phyloP scores from a whole-genome alignment of 2,113 vertebrate genomes.

The Clarias gariepinus region DNA sequence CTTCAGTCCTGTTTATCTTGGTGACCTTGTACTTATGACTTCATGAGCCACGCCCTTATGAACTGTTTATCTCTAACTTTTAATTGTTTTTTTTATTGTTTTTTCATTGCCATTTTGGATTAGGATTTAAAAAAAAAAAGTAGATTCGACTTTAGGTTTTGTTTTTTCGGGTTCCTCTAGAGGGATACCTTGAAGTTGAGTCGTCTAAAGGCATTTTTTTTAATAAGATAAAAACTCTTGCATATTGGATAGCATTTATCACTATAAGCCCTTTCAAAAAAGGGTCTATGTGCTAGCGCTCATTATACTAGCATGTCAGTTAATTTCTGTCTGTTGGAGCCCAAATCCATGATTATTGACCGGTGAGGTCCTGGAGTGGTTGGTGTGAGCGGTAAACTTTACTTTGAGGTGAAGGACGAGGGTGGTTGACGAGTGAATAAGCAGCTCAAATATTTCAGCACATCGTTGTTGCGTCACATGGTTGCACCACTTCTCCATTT shows the following conservation, averaged over 20 bases:
- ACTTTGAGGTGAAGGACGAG: background rate
- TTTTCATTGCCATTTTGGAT: too few species aligned
- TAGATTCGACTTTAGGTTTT: too few species aligned
- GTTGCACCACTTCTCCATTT: constrained; percentile 27
- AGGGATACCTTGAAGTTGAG: background rate
- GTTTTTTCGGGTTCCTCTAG: too few species aligned
- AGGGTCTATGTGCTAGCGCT: background rate
- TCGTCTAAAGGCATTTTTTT: too few species aligned
- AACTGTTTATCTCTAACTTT: too few species aligned
- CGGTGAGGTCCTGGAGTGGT: background rate
- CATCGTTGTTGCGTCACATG: background rate
- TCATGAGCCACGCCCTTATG: too few species aligned
- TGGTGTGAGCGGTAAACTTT: background rate
- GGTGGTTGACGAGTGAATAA: background rate
- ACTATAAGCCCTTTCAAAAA: too few species aligned
- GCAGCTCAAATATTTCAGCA: background rate
- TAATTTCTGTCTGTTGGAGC: background rate
- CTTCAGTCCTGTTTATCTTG: too few species aligned
- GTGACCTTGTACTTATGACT: too few species aligned
- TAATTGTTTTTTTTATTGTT: too few species aligned
- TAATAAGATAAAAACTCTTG: background rate
- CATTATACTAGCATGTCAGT: background rate
- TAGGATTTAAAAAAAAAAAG: too few species aligned
- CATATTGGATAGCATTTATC: background rate
- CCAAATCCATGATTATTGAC: background rate